Percentiles rank a stretch among this genome's conserved stretches.
Conservation (phyloP, 1,140 invertebrate genomes). For the Trypoxylus dichotomus region DNA sequence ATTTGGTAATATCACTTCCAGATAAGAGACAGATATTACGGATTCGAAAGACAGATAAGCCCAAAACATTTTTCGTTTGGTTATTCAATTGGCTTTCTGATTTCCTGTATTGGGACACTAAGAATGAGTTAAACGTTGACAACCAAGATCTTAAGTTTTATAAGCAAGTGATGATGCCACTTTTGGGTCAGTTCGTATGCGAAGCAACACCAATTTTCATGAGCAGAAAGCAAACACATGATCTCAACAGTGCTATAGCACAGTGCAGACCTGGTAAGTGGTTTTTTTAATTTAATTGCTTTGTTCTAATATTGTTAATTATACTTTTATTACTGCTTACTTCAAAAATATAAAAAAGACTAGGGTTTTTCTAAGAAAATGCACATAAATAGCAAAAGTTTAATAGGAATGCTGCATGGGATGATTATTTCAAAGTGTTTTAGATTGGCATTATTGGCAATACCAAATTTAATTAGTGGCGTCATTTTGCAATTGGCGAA, state of each 20-base stretch:
- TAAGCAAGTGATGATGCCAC: slow-evolving; percentile 44
- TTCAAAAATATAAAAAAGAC: too few relatives aligned
- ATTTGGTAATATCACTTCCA: slow-evolving; percentile 45
- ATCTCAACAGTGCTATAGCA: slow-evolving; percentile 25
- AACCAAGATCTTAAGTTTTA: slow-evolving; percentile 46
- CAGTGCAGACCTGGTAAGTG: slow-evolving; percentile 28
- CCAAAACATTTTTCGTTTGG: slow-evolving; percentile 42
- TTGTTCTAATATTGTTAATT: not conserved
- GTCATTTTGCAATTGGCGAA: too few relatives aligned
- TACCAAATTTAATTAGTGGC: too few relatives aligned
- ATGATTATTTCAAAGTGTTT: too few relatives aligned
- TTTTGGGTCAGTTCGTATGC: slow-evolving; percentile 40
- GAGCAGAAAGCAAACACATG: slow-evolving; percentile 11
- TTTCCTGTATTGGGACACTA: slow-evolving; percentile 41
- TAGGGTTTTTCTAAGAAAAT: too few relatives aligned
- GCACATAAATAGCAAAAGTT: too few relatives aligned
- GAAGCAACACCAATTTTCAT: slow-evolving; percentile 29
- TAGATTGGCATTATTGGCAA: too few relatives aligned
- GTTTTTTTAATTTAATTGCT: not conserved
- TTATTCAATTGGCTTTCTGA: slow-evolving; percentile 42
- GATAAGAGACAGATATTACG: slow-evolving; percentile 42
- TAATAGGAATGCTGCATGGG: too few relatives aligned
- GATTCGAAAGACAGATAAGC: slow-evolving; percentile 45
- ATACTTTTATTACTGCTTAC: not conserved
- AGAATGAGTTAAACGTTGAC: slow-evolving; percentile 39